Base-by-base conservation (phyloP, 1,140 invertebrate species). In the Cotesia chilonis region DNA sequence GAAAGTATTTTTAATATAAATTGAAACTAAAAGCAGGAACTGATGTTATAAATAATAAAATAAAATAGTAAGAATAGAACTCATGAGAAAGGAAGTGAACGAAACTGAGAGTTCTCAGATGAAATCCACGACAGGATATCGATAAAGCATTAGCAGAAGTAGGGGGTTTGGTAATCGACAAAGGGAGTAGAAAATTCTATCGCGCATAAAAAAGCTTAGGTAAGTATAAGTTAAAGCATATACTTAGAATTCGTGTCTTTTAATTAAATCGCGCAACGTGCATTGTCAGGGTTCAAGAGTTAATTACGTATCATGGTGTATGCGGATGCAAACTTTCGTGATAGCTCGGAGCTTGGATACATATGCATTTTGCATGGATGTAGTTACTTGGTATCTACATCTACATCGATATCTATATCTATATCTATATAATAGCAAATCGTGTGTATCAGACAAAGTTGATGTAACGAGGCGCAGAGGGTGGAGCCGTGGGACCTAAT, bases 401-500 rank as follows among this genome's bases (percentile, higher is more conserved):
- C 28, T 47, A 47, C 10, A 47, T 47, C 6, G 0, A 47, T 0
- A 41, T 41, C 1, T 3, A 41, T 47, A 47, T 47, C 14, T 17
- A 51, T 28, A 28, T 28, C 28, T 67, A 51, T 14, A 17, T 14
- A 57, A 57, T 14, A 57, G 20, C 6, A 57, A 57, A 57, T n/a
- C n/a, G 12, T 14, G 6, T 57, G 28, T 28, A 28, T 28, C 28
- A 28, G 1, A 55, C 54, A 59, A 59, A 59, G 14, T 59, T 28
- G 7, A 36, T 68, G 60, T 55, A 37, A 36, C 51, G 6, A 55
- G 4, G 17, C n/a, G 47, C 7, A 57, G 35, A 74, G 70, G 70
- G 74, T 75, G 74, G 74, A 75, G 74, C 38, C 70, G 41, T 55
- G 55, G 61, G 59, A 68, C 63, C 65, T 72, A 75, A 66, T 72